Evolutionary conservation across 2,888 invertebrate species (phyloP).

Genomic region (Nasonovia ribisnigri): DNA sequence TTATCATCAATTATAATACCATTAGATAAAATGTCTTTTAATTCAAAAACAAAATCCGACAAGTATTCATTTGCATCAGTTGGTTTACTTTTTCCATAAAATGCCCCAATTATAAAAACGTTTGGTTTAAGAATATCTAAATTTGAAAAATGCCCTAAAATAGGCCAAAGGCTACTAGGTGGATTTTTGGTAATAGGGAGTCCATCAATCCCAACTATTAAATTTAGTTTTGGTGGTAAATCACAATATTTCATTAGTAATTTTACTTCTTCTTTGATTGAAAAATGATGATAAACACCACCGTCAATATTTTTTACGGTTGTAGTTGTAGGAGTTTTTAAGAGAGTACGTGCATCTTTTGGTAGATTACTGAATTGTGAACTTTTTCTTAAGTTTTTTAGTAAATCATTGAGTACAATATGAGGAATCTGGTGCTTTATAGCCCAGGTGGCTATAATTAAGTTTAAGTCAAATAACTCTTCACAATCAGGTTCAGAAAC

Average conservation of each 20-base stretch:
- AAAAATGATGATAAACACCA: slow-evolving; percentile 1
- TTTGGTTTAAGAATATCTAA: background rate
- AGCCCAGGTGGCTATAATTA: background rate
- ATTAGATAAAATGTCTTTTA: slow-evolving; percentile 12
- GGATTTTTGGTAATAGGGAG: slow-evolving; percentile 26
- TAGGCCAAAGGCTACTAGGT: slow-evolving; percentile 53
- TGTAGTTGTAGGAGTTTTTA: background rate
- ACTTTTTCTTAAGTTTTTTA: slow-evolving; percentile 10
- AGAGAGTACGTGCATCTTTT: background rate
- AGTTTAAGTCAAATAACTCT: slow-evolving; percentile 12
- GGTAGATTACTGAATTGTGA: background rate
- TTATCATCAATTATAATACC: background rate
- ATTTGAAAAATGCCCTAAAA: slow-evolving; percentile 34
- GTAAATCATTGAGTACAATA: background rate
- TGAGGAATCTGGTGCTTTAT: background rate
- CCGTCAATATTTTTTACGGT: background rate
- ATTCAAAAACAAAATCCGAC: slow-evolving; percentile 40
- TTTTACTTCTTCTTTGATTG: background rate
- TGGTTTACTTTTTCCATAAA: slow-evolving; percentile 58
- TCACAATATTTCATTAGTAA: background rate
- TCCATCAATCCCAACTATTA: slow-evolving; percentile 46
- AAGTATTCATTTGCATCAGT: slow-evolving; percentile 43
- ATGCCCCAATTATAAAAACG: slow-evolving; percentile 58
- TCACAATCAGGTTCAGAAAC: background rate
- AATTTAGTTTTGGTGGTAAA: slow-evolving; percentile 4